Evolutionary conservation across 2,113 vertebrate genomes (phyloP).

Genomic region (Tricholaema leucomelas): DNA sequence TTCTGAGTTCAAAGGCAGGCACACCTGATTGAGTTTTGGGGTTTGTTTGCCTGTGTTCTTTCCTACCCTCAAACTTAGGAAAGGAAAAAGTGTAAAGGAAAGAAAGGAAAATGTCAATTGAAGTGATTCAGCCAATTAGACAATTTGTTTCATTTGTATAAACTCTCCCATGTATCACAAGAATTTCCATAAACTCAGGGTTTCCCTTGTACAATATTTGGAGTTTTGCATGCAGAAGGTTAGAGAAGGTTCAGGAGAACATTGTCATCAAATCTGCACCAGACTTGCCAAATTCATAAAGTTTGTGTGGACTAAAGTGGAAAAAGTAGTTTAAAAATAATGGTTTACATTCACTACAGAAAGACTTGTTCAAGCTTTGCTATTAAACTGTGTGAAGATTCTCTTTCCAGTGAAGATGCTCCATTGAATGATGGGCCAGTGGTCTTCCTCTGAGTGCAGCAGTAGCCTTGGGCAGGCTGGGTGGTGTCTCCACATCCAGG

Average conservation of each 20-base stretch:
- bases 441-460: neutral
- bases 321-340: neutral
- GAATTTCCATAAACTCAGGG: neutral
- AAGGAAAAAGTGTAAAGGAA: neutral
- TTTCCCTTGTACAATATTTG: neutral
- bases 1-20: neutral
- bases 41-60: neutral
- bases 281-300: neutral
- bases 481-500: neutral
- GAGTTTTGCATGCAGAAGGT: neutral
- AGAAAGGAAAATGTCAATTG: neutral
- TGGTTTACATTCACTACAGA: neutral
- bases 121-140: neutral
- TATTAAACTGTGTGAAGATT: neutral
- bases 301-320: neutral
- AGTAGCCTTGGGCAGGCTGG: neutral
- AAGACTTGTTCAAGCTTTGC: neutral
- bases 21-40: neutral
- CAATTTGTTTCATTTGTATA: neutral
- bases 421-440: neutral
- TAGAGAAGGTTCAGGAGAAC: neutral
- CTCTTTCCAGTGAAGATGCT: fast-evolving
- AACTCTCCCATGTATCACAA: neutral
- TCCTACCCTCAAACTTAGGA: too few relatives aligned
- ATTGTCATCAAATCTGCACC: neutral